Evolutionary conservation across 2,888 invertebrate species (phyloP), one percentile per base, ranked within the genome.

Genomic region (Flexamia atlantica): DNA sequence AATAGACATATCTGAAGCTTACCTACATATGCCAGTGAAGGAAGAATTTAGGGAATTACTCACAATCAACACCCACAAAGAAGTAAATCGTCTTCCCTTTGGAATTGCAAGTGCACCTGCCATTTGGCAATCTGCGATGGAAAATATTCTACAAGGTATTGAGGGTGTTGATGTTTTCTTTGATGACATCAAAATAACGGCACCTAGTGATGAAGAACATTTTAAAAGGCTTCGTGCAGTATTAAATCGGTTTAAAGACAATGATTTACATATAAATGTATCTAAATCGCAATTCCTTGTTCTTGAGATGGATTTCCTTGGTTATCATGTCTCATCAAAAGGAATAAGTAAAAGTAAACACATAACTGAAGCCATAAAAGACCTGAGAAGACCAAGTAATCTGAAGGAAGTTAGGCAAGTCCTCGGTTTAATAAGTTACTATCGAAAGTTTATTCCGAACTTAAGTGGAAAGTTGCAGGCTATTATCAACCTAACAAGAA

Each of bases 281-380:
- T 30, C 3, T 10, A 68, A 68, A 68, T 68, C 32, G 2, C 32
- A 68, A 32, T 68, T 68, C 23, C 17, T 68, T 68, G 30, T 32
- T 20, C 1, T 2, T 32, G 68, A 32, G n/a, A 68, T 68, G 5
- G 68, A 68, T 30, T 68, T 32, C n/a, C 36, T 68, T n/a, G 68
- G 68, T 23, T 28, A 68, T 68, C 32, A 32, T 12, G 30, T 68
- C 1, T 32, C 17, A 17, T n/a, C 7, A 2, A 32, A 68, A 17
- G 68, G 68, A n/a, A 32, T 68, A 68, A 68, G 28, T 68, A 68
- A 30, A n/a, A 68, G 30, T 23, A 10, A 60, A 60, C 25, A 68
- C 30, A 68, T 32, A 1, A 32, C 36, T 17, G n/a, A 32, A 32
- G 68, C 68, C 1, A 68, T 30, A 28, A 14, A 14, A 17, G 36